These are phyloP conservation scores for Telmatochromis brachygnathus DNA, from an alignment of 2,113 vertebrate species.

Conservation along the genomic window DNA sequence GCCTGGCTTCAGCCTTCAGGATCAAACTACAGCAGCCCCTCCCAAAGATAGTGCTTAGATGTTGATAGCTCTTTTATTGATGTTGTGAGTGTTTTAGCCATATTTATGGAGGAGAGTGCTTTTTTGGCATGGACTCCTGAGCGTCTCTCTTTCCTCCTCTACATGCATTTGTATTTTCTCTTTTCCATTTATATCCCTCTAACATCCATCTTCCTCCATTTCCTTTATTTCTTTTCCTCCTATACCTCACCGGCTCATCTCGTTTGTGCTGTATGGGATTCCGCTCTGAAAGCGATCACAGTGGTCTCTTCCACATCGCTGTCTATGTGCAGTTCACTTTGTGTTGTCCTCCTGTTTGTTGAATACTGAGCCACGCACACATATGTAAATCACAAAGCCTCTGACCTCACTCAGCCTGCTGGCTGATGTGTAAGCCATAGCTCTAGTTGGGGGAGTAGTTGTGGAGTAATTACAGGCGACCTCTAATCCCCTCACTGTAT, in stretches of 20 bases:
- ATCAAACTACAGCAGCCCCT: neutral
- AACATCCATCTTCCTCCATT: neutral
- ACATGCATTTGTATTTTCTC: neutral
- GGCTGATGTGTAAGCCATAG: conserved; percentile 23
- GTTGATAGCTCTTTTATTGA: conserved; percentile 49
- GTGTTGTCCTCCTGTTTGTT: neutral
- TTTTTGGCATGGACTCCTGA: conserved; percentile 30
- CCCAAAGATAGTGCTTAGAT: neutral
- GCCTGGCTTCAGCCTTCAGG: neutral
- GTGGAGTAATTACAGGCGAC: conserved; percentile 1
- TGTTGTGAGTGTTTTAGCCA: conserved; percentile 26
- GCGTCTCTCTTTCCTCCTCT: neutral
- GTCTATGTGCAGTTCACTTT: neutral
- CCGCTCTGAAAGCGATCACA: neutral
- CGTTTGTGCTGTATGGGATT: neutral
- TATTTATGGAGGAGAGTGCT: conserved; percentile 42
- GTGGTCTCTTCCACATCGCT: neutral
- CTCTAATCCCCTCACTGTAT: conserved; percentile 33
- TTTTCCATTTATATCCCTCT: conserved; percentile 30
- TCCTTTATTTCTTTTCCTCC: neutral
- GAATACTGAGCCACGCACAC: neutral
- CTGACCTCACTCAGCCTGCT: conserved; percentile 14
- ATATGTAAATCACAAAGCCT: neutral
- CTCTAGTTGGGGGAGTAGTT: conserved; percentile 12
- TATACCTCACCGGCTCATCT: neutral